A percentile compares a stretch with the other conserved stretches of the same genome.
These are phyloP conservation scores for Macquaria ambigua DNA, from an alignment of 2,113 vertebrate genomes.

Conservation along the genomic window DNA sequence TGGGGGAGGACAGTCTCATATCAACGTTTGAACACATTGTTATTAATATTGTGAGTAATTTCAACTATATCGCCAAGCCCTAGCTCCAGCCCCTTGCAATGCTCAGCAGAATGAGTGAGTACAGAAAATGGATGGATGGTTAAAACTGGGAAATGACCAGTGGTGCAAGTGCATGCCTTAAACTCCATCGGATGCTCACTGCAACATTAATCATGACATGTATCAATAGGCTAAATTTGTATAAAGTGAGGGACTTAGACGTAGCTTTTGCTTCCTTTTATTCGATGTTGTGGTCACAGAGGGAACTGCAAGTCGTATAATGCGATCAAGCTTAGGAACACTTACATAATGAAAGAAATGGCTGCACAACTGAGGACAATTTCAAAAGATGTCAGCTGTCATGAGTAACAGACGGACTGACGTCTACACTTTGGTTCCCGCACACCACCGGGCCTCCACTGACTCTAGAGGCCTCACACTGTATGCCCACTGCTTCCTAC, in stretches of 20 bases:
- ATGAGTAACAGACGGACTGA: conserved; percentile 6
- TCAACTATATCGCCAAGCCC: too few species aligned
- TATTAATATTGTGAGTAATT: too few species aligned
- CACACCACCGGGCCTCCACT: conserved; percentile 8
- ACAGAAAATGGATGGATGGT: background rate
- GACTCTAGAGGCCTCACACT: conserved; percentile 2
- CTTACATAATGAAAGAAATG: too few species aligned
- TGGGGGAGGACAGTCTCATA: too few species aligned
- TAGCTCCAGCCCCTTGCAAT: background rate
- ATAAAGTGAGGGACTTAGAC: background rate
- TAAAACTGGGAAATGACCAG: background rate
- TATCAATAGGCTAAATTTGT: too few species aligned
- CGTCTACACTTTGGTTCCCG: background rate
- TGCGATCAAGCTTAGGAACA: too few species aligned
- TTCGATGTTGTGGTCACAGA: background rate
- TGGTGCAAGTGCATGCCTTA: background rate
- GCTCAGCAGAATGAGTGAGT: background rate
- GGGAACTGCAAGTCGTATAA: too few species aligned
- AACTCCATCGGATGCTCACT: background rate
- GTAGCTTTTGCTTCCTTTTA: background rate
- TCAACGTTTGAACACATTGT: background rate
- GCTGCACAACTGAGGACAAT: background rate
- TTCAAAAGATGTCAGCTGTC: background rate
- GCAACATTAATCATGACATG: background rate
- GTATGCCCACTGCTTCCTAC: background rate